A percentile compares a stretch with the other conserved stretches of the same genome.
These are phyloP conservation scores for Atrichornis clamosus DNA, from an alignment of 2,113 vertebrate genomes.

Conservation along the genomic window DNA sequence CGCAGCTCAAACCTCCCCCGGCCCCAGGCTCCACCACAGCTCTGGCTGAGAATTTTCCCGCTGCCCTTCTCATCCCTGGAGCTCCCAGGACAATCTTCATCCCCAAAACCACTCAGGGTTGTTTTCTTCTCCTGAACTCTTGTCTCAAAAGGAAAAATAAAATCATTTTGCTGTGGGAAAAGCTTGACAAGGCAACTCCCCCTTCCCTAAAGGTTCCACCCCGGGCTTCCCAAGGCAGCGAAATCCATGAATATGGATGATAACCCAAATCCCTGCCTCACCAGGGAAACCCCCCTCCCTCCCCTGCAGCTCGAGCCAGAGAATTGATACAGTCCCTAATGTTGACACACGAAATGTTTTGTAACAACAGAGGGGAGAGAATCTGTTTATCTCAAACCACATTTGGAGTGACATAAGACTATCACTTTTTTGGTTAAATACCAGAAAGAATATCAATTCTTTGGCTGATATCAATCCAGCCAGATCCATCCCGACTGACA, in stretches of 20 bases:
- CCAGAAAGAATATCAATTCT: constrained; percentile 56
- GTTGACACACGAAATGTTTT: constrained; percentile 43
- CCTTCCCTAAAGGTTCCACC: neutral
- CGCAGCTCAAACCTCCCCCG: neutral
- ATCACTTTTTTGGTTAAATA: constrained; percentile 63
- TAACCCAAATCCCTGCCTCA: neutral
- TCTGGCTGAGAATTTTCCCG: neutral
- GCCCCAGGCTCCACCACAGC: neutral
- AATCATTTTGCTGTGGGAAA: neutral
- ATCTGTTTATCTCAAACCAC: constrained; percentile 62
- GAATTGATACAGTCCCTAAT: neutral
- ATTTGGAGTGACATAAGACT: constrained; percentile 69
- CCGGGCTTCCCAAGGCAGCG: accelerated
- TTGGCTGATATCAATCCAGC: constrained; percentile 34
- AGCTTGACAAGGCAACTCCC: neutral
- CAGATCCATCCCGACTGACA: constrained; percentile 48
- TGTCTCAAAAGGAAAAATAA: accelerated
- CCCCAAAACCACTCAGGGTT: accelerated
- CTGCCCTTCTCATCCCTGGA: neutral
- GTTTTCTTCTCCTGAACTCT: neutral
- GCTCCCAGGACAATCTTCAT: accelerated
- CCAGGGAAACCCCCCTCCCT: neutral
- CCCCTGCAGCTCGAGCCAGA: neutral
- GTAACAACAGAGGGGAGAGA: constrained; percentile 65
- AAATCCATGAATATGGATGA: neutral